phyloP scores from a whole-genome alignment of 2,797 vertebrate genomes.

The Gymnoscopelus braueri region DNA sequence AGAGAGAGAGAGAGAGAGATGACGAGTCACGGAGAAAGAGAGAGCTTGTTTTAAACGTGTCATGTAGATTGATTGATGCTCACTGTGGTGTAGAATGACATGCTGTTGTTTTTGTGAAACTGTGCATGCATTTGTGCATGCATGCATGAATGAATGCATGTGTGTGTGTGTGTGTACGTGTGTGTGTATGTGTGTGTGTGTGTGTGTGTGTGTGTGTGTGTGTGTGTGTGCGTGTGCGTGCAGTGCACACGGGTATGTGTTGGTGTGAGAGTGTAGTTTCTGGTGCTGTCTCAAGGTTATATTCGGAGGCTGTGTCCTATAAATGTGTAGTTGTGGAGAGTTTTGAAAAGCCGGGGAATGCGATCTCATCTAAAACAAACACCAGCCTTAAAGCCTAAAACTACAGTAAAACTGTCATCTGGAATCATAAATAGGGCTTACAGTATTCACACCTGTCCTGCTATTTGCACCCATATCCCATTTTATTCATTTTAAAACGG shows the following conservation, averaged over 20 bases:
- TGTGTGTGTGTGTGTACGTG: too few species aligned
- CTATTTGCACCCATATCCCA: slow-evolving; percentile 11
- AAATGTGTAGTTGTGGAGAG: background rate
- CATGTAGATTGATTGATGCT: slow-evolving; percentile 26
- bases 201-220: background rate
- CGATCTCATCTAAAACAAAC: background rate
- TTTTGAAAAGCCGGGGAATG: background rate
- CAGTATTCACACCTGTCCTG: slow-evolving; percentile 25
- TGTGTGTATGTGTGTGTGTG: background rate
- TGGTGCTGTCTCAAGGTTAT: slow-evolving; percentile 11
- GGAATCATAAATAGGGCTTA: too few species aligned
- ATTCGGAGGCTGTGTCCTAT: slow-evolving; percentile 2
- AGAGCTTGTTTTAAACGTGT: slow-evolving; percentile 3
- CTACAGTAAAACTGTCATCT: background rate
- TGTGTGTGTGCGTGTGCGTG: background rate
- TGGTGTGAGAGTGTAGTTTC: slow-evolving; percentile 2
- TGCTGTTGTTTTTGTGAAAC: slow-evolving; percentile 14
- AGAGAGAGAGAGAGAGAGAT: slow-evolving; percentile 9
- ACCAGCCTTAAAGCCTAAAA: background rate
- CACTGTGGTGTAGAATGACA: slow-evolving; percentile 15
- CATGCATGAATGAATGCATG: background rate
- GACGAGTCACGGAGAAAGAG: slow-evolving; percentile 8
- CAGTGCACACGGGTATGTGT: background rate
- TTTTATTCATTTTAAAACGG: background rate
- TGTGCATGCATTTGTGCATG: background rate